Evolutionary conservation across 2,113 vertebrate genomes (phyloP), one percentile per base, ranked within the genome.

Genomic region (Triplophysa siluroides): DNA sequence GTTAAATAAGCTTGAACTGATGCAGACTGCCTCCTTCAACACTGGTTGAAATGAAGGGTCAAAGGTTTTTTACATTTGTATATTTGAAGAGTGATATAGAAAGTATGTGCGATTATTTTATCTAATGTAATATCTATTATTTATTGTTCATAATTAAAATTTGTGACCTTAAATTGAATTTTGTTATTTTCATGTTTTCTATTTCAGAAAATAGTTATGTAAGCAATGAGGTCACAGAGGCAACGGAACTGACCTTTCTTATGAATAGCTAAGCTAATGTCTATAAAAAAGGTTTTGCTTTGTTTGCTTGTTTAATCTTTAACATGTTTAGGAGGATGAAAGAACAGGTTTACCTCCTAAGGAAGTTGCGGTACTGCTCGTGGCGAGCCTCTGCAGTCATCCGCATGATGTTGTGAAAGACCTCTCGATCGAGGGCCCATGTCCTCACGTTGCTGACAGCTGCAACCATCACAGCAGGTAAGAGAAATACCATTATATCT

Each of bases 341-440:
- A 13, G 41, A 23, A 11, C 43, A 56, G 16, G 26, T 85, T 93
- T 89, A 98, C 95, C 96, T 98, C 85, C 93, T 91, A 10, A 98
- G 96, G 88, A 98, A 97, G 88, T 92, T 94, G 87, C 93, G 94
- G 85, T 96, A 94, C 77, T 97, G 93, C 29, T 96, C 93, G 13
- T 96, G 96, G 23, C 95, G 93, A 0, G 91, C 93, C 90, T 98
- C 95, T 0, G 95, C 94, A n/a, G 95, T 96, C 84, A 93, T 93
- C 87, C 96, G 94, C 95, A 97, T 97, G 86, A 97, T 96, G 88
- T 96, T 98, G 89, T 96, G 96, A 83, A 98, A 98, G 19, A 94
- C 94, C 50, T 96, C 95, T 80, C 96, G 94, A 87, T 98, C 96
- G 73, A 98, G 79, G 54, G 94, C 94, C 96, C 96, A 98, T 5